Conservation (phyloP, 2,797 vertebrate species). For the Cossypha heuglini region DNA sequence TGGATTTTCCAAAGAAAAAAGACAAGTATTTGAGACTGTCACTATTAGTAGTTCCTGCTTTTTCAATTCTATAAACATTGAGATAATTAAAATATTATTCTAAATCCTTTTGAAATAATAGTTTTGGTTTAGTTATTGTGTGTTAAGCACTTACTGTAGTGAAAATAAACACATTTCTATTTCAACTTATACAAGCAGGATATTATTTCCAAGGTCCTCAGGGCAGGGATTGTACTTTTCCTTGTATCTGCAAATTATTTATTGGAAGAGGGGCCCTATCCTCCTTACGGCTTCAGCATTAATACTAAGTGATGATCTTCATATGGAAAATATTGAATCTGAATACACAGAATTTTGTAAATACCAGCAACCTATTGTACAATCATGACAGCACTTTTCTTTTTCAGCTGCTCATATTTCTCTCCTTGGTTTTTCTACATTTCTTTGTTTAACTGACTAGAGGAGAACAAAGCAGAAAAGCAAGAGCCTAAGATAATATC, state of each 20-base stretch:
- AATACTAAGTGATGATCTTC: conserved; percentile 29
- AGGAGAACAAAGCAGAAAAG: background rate
- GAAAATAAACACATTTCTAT: conserved; percentile 54
- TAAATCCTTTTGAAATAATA: conserved; percentile 48
- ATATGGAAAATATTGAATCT: conserved; percentile 34
- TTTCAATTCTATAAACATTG: conserved; percentile 26
- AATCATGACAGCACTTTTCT: background rate
- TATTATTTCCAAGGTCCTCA: conserved; percentile 50
- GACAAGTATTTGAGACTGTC: background rate
- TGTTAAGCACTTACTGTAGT: conserved; percentile 22
- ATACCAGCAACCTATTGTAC: background rate
- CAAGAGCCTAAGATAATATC: background rate
- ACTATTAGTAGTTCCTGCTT: background rate
- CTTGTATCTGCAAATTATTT: conserved; percentile 40
- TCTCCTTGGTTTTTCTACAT: background rate
- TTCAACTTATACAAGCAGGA: conserved; percentile 26
- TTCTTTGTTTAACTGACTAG: background rate
- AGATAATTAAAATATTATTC: conserved; percentile 29
- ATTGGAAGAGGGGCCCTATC: conserved; percentile 12
- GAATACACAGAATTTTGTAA: background rate
- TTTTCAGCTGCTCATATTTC: background rate
- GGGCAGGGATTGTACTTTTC: conserved; percentile 40
- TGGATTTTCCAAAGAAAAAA: background rate
- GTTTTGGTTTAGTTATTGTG: conserved; percentile 27
- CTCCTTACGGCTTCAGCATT: background rate